These are phyloP conservation scores for Drosophila paranaensis DNA, from an alignment of 2,888 invertebrate species.

Conservation along the genomic window DNA sequence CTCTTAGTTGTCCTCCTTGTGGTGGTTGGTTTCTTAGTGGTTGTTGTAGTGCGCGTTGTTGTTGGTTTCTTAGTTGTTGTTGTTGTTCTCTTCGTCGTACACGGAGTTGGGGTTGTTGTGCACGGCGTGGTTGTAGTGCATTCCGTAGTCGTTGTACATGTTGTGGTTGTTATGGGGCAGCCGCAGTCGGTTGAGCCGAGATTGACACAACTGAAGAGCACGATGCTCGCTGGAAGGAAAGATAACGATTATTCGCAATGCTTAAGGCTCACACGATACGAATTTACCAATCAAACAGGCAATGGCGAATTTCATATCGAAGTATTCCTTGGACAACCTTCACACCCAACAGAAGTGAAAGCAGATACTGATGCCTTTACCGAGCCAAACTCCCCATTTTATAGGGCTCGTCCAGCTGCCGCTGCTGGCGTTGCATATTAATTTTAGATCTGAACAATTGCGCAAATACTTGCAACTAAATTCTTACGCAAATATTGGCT, in stretches of 20 bases:
- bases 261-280: not conserved
- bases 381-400: not conserved
- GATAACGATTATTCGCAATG: not conserved
- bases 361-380: constrained; percentile 9
- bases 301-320: constrained; percentile 23
- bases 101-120: not conserved
- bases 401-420: constrained; percentile 11
- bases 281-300: constrained; percentile 29
- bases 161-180: not conserved
- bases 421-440: not conserved
- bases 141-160: not conserved
- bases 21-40: too few species aligned
- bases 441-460: constrained; percentile 13
- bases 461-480: constrained; percentile 19
- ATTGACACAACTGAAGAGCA: constrained; percentile 5
- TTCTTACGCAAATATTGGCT: constrained; percentile 13
- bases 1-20: too few species aligned
- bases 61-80: too few species aligned
- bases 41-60: too few species aligned
- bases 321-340: not conserved
- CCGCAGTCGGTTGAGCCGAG: not conserved
- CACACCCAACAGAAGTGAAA: constrained; percentile 11
- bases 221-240: constrained; percentile 11
- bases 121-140: not conserved
- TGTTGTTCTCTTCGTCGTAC: too few species aligned